Percentiles rank a stretch among this genome's conserved stretches.
Conservation (phyloP, 2,797 vertebrate species). For the Clamator glandarius region DNA sequence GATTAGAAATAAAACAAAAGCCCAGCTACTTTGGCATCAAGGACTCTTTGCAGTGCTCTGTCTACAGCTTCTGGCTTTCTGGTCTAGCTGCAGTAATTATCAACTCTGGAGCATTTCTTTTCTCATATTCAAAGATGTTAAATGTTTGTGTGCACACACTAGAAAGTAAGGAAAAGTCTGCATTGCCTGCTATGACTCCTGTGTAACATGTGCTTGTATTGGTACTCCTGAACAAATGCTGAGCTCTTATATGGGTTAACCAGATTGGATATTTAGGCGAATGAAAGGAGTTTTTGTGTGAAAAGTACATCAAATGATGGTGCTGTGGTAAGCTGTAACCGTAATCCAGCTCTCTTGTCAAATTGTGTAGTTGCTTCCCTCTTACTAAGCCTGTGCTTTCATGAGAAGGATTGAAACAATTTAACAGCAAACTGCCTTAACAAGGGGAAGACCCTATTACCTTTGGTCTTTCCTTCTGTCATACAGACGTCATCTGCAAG, state of each 20-base stretch:
- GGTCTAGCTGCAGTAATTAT: background rate
- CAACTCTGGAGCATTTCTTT: background rate
- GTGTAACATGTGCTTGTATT: background rate
- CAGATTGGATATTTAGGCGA: background rate
- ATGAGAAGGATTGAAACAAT: background rate
- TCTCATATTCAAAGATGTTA: background rate
- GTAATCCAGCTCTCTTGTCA: background rate
- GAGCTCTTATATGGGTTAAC: background rate
- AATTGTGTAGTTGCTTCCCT: background rate
- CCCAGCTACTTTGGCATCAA: background rate
- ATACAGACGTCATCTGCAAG: background rate
- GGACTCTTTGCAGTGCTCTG: background rate
- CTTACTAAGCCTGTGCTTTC: background rate
- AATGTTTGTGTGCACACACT: background rate
- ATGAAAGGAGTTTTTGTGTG: background rate
- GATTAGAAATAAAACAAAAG: background rate
- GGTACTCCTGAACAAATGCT: background rate
- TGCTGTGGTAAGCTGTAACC: background rate
- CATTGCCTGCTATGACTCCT: accelerated
- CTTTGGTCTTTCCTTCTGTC: accelerated
- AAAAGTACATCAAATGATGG: background rate
- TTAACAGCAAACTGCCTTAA: background rate
- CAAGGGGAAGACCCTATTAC: background rate
- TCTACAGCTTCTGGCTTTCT: background rate
- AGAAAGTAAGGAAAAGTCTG: background rate